These are phyloP conservation scores for Athalia cordata DNA, from an alignment of 2,888 invertebrate species.

Conservation along the genomic window DNA sequence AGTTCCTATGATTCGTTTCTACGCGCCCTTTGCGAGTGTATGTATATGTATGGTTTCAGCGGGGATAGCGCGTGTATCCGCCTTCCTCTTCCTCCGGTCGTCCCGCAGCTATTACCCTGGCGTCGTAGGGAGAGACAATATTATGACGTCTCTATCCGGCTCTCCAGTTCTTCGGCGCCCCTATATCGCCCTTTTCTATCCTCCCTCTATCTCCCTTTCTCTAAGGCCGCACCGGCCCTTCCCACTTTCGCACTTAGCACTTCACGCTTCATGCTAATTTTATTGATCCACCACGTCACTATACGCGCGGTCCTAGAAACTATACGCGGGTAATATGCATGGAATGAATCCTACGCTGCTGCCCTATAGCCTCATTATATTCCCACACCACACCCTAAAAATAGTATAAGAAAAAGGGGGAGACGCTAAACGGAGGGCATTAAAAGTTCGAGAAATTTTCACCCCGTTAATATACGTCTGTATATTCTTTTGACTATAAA, in stretches of 20 bases:
- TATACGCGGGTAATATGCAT: neutral
- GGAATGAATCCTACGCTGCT: too few relatives aligned
- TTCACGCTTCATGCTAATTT: conserved; percentile 66
- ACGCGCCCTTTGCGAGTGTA: conserved; percentile 7
- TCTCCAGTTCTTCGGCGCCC: conserved; percentile 47
- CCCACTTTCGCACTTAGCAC: conserved; percentile 47
- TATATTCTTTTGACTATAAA: too few relatives aligned
- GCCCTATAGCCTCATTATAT: too few relatives aligned
- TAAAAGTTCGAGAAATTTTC: too few relatives aligned
- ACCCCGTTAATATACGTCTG: too few relatives aligned
- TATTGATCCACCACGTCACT: conserved; percentile 57
- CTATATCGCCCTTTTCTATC: conserved; percentile 50
- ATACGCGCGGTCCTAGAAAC: neutral
- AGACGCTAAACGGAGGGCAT: too few relatives aligned
- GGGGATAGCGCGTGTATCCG: conserved; percentile 35
- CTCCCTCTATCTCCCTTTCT: conserved; percentile 47
- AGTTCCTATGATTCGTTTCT: conserved; percentile 25
- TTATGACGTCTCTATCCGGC: conserved; percentile 68
- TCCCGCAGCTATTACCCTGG: conserved; percentile 52
- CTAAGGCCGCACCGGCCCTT: conserved; percentile 26
- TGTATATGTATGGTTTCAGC: neutral
- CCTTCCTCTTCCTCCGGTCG: conserved; percentile 44
- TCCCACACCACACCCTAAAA: too few relatives aligned
- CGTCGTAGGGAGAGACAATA: conserved; percentile 65
- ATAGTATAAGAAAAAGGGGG: too few relatives aligned